Percentiles rank a stretch among this genome's conserved stretches.
Conservation (phyloP, 2,888 invertebrate species). For the Tipula confusa region DNA sequence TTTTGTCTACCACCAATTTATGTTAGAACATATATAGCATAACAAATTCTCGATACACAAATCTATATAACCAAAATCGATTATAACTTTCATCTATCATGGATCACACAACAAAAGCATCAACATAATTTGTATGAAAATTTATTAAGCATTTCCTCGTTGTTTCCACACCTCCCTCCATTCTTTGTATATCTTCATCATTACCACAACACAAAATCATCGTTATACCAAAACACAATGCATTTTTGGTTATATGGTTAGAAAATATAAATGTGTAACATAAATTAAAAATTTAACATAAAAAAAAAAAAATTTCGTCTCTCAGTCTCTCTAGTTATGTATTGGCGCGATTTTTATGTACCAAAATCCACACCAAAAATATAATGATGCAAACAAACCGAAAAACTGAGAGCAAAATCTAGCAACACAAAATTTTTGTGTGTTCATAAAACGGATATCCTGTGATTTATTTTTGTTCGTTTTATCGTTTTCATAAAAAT, state of each 20-base stretch:
- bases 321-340: too few relatives aligned
- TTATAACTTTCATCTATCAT: not conserved
- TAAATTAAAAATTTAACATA: conserved; percentile 3
- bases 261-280: not conserved
- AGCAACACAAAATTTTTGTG: not conserved
- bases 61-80: not conserved
- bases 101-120: not conserved
- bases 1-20: not conserved
- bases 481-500: not conserved
- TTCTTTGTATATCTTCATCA: too few relatives aligned
- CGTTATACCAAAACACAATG: not conserved
- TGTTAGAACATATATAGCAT: not conserved
- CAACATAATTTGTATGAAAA: not conserved
- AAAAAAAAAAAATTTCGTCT: not conserved
- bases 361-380: not conserved
- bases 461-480: not conserved
- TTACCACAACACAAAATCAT: not conserved
- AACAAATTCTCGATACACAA: not conserved
- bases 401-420: not conserved
- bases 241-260: not conserved
- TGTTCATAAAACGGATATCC: conserved; percentile 16
- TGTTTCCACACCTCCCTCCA: not conserved
- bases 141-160: not conserved
- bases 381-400: not conserved
- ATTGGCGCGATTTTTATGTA: not conserved